A percentile compares a stretch with the other conserved stretches of the same genome.
Evolutionary conservation across 2,113 vertebrate genomes (phyloP).

Genomic region (Pithys albifrons): DNA sequence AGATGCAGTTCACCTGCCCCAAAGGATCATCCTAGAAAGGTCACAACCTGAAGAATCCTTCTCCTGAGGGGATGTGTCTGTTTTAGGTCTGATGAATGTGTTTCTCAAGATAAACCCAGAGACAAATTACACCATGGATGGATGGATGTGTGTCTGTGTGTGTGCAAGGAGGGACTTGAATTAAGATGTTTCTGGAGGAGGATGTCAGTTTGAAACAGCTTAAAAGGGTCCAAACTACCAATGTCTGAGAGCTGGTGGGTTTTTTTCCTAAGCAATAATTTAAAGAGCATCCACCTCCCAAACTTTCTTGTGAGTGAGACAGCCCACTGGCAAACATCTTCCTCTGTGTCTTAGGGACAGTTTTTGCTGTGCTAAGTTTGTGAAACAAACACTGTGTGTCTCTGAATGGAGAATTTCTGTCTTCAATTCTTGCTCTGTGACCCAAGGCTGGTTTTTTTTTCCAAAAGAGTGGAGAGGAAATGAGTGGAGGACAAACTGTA

Average conservation of each 20-base stretch:
- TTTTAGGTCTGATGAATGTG: not conserved
- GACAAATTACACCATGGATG: not conserved
- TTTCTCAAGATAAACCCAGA: not conserved
- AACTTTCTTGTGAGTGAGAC: not conserved
- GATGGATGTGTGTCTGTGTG: not conserved
- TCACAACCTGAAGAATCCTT: not conserved
- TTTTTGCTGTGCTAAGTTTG: not conserved
- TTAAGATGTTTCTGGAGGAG: not conserved
- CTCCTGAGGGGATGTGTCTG: not conserved
- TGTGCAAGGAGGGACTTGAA: not conserved
- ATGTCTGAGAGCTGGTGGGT: fast-evolving
- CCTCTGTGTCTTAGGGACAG: not conserved
- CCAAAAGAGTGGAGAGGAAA: not conserved
- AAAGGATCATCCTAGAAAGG: not conserved
- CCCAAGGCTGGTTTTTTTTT: not conserved
- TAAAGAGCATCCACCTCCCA: not conserved
- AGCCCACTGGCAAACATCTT: not conserved
- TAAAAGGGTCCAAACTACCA: not conserved
- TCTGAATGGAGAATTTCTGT: not conserved
- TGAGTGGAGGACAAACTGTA: not conserved
- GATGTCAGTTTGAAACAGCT: not conserved
- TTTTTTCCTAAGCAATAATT: not conserved
- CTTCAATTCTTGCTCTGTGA: not conserved
- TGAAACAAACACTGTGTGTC: conserved; percentile 1
- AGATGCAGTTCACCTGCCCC: not conserved